Conservation (phyloP, 2,113 vertebrate genomes). For the Campylomormyrus tamandua region DNA sequence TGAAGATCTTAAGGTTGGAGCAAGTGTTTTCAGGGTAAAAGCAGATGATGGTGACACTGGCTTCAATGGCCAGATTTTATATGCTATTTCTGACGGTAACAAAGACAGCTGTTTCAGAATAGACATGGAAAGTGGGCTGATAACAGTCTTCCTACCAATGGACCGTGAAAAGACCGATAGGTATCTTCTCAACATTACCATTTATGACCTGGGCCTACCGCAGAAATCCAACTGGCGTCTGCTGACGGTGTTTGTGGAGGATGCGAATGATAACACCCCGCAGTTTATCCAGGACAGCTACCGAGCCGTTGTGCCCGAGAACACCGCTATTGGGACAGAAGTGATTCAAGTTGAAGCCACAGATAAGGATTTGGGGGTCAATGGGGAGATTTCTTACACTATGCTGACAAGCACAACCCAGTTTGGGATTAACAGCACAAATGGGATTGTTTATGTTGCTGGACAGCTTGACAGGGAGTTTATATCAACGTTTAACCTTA, state of each 20-base stretch:
- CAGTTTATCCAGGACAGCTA: constrained; percentile 83
- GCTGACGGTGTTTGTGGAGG: constrained; percentile 77
- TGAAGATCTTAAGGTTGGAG: constrained; percentile 77
- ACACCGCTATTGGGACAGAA: constrained; percentile 80
- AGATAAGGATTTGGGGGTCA: constrained; percentile 83
- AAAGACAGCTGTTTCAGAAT: constrained; percentile 83
- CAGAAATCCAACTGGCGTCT: constrained; percentile 81
- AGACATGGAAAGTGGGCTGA: constrained; percentile 76
- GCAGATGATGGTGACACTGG: constrained; percentile 86
- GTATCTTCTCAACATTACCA: constrained; percentile 87
- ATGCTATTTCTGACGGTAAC: constrained; percentile 84
- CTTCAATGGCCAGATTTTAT: constrained; percentile 89
- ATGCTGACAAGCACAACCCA: constrained; percentile 79
- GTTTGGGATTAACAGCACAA: constrained; percentile 84
- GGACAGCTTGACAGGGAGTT: constrained; percentile 85
- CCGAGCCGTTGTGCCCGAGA: constrained; percentile 77
- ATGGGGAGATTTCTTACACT: constrained; percentile 79
- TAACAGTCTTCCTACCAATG: constrained; percentile 81
- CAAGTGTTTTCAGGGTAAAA: constrained; percentile 76
- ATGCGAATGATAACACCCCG: constrained; percentile 87
- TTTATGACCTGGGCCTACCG: constrained; percentile 88
- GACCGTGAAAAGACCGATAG: constrained; percentile 83
- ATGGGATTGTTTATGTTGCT: constrained; percentile 79
- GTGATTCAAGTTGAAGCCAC: constrained; percentile 89
- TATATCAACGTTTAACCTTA: constrained; percentile 73